phyloP scores from a whole-genome alignment of 1,140 invertebrate species.

The Anastatus disparis region DNA sequence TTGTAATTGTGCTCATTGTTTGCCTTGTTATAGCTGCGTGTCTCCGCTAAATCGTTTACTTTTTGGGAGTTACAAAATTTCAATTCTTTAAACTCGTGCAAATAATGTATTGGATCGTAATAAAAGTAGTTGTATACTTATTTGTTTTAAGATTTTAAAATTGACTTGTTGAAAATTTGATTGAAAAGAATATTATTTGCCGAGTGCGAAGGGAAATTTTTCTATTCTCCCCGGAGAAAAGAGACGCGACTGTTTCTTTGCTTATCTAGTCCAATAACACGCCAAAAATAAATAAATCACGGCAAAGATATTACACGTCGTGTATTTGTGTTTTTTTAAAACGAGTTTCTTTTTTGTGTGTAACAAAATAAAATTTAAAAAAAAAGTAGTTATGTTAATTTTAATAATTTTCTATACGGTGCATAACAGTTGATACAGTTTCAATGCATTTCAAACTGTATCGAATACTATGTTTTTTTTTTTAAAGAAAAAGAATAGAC shows the following conservation, averaged over 20 bases:
- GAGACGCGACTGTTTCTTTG: slow-evolving; percentile 10
- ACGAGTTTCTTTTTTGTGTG: slow-evolving; percentile 4
- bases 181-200: not conserved
- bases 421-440: slow-evolving; percentile 65
- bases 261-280: slow-evolving; percentile 23
- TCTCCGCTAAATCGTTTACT: not conserved
- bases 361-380: slow-evolving; percentile 27
- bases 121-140: no score
- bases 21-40: slow-evolving; percentile 48
- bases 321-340: slow-evolving; percentile 1
- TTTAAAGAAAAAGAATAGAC: no score
- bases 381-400: not conserved
- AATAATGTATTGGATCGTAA: no score
- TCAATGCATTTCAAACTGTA: slow-evolving; percentile 65
- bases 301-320: slow-evolving; percentile 21
- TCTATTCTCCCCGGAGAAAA: not conserved
- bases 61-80: slow-evolving; percentile 11
- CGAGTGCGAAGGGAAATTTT: slow-evolving; percentile 7
- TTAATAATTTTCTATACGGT: slow-evolving; percentile 13
- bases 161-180: not conserved
- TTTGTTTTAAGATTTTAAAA: not conserved
- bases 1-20: slow-evolving; percentile 56
- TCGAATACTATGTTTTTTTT: slow-evolving; percentile 39
- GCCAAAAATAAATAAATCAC: not conserved
- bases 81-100: not conserved